Percentiles rank a stretch among this genome's conserved stretches.
Evolutionary conservation across 2,888 invertebrate genomes (phyloP).

Genomic region (Aphodius granarius): DNA sequence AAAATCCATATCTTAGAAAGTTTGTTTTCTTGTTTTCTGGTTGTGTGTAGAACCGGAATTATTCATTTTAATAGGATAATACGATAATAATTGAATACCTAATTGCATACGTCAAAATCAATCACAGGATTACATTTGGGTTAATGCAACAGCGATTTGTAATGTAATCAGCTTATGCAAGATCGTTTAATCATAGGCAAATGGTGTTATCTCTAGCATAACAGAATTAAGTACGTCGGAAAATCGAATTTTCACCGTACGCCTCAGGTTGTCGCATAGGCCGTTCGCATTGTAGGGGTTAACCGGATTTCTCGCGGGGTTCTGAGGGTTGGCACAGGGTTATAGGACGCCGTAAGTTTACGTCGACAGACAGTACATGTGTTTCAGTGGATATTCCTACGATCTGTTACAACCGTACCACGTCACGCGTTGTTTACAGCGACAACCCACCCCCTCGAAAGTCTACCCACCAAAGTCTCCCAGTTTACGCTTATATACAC

Average conservation of each 20-base stretch:
- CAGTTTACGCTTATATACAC: background rate
- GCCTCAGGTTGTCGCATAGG: background rate
- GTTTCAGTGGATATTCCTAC: slow-evolving; percentile 40
- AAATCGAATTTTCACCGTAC: background rate
- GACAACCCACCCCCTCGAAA: background rate
- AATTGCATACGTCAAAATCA: no score
- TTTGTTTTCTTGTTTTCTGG: no score
- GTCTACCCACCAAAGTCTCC: background rate
- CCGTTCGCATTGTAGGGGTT: slow-evolving; percentile 1
- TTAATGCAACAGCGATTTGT: no score
- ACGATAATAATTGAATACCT: no score
- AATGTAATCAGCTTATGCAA: no score
- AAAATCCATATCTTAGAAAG: no score
- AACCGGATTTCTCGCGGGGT: slow-evolving; percentile 24
- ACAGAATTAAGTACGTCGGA: background rate
- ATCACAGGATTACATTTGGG: no score
- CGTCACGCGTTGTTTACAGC: slow-evolving; percentile 33
- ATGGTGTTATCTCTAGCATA: no score
- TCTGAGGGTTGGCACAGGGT: slow-evolving; percentile 5
- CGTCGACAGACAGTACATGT: slow-evolving; percentile 38
- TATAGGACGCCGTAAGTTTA: slow-evolving; percentile 32
- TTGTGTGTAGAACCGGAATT: no score
- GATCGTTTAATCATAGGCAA: no score
- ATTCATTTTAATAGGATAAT: no score
- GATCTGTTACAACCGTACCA: slow-evolving; percentile 36